Percentiles rank a stretch among this genome's conserved stretches.
Conservation (phyloP, 2,888 invertebrate genomes). For the Athalia rosae region DNA sequence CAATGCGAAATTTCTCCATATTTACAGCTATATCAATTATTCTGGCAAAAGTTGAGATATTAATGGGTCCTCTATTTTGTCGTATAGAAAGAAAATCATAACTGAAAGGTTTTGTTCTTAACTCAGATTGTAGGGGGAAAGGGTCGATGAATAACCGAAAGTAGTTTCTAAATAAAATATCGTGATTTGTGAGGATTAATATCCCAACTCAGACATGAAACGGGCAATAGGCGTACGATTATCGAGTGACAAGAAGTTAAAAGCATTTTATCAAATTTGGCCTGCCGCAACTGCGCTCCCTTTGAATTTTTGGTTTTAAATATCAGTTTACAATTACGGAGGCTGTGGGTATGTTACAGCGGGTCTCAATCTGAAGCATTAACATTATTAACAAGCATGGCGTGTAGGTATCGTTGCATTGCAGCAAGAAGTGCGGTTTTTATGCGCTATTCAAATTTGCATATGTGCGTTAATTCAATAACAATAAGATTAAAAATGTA, state of each 20-base stretch:
- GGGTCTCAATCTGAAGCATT: constrained; percentile 52
- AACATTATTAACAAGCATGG: constrained; percentile 56
- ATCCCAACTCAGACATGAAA: constrained; percentile 41
- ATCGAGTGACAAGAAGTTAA: constrained; percentile 17
- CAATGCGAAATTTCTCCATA: constrained; percentile 24
- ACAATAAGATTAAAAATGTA: background rate
- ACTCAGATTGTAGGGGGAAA: background rate
- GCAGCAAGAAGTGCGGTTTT: constrained; percentile 63
- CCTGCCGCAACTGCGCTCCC: constrained; percentile 33
- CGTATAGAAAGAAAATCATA: background rate
- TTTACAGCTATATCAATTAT: constrained; percentile 37
- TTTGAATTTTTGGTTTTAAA: constrained; percentile 40
- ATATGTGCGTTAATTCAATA: constrained; percentile 18
- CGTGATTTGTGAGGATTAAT: background rate
- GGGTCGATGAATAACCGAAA: background rate
- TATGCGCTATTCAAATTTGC: constrained; percentile 18
- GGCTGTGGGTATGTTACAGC: constrained; percentile 57
- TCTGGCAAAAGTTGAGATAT: constrained; percentile 27
- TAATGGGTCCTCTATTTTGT: background rate
- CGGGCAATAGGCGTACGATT: constrained; percentile 14
- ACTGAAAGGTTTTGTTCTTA: too few relatives aligned
- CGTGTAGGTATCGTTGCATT: constrained; percentile 55
- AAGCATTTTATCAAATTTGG: constrained; percentile 41
- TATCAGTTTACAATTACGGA: constrained; percentile 49
- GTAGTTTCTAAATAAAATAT: background rate